phyloP scores from a whole-genome alignment of 2,888 invertebrate species.

The Coleophora deauratella region DNA sequence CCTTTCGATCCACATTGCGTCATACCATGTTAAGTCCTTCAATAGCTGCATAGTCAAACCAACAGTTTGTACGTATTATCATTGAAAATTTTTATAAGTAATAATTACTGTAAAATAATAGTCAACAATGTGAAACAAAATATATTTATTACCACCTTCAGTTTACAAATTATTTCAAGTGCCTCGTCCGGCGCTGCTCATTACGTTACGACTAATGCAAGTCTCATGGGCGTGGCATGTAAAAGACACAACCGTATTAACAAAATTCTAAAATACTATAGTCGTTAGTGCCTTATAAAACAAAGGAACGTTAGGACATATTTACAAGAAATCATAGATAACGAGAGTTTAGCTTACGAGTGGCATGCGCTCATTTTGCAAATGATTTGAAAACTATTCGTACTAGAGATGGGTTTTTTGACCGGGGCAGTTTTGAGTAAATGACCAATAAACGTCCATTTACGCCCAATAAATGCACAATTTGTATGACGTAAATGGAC shows the following conservation, averaged over 20 bases:
- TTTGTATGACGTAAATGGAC: no score
- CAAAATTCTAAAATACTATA: slow-evolving; percentile 35
- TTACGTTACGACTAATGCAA: slow-evolving; percentile 43
- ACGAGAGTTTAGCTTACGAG: slow-evolving; percentile 9
- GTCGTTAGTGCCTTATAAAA: slow-evolving; percentile 53
- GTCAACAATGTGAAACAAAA: slow-evolving; percentile 52
- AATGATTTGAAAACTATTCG: no score
- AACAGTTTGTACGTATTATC: no score
- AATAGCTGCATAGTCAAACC: no score
- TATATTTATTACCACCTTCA: slow-evolving; percentile 66
- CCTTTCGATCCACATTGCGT: no score
- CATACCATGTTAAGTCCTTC: no score
- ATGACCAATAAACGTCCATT: no score
- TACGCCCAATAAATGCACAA: no score
- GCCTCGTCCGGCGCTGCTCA: slow-evolving; percentile 42
- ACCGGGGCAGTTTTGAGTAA: no score
- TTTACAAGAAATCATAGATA: slow-evolving; percentile 43
- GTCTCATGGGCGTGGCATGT: slow-evolving; percentile 34
- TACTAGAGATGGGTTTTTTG: no score
- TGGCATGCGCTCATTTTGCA: no score
- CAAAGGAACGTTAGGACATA: slow-evolving; percentile 51
- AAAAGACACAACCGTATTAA: slow-evolving; percentile 55
- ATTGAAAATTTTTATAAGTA: no score
- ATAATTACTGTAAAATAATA: slow-evolving; percentile 21
- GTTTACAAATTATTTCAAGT: slow-evolving; percentile 50